Evolutionary conservation across 2,113 vertebrate genomes (phyloP).

Genomic region (Myanophis thanlyinensis): DNA sequence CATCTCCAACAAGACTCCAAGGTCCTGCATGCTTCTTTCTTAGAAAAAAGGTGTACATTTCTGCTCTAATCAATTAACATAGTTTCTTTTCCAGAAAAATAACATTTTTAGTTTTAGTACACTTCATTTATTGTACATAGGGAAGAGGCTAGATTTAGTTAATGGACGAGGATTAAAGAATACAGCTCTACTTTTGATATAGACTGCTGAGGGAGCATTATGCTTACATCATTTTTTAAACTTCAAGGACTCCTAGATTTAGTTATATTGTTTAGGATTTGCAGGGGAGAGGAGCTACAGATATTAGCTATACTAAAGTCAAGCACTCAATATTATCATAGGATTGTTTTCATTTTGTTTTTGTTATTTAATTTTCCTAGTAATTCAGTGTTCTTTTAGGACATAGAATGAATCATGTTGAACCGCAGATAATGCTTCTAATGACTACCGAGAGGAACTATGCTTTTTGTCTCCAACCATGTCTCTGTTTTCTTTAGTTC

Average conservation of each 20-base stretch:
- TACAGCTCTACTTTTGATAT: background rate
- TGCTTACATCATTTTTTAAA: background rate
- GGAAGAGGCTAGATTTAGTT: background rate
- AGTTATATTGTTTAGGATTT: background rate
- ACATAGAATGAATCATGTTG: background rate
- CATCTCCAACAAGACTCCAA: background rate
- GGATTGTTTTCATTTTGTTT: background rate
- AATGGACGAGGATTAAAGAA: background rate
- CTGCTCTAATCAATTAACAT: background rate
- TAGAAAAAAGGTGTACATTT: background rate
- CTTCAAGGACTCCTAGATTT: background rate
- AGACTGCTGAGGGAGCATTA: background rate
- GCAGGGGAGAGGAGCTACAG: background rate
- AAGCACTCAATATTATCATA: background rate
- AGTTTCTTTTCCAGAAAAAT: background rate
- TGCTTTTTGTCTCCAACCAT: background rate
- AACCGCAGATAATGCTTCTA: background rate
- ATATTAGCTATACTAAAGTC: background rate
- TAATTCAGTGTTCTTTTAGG: background rate
- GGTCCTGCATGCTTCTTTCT: background rate
- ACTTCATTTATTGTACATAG: background rate
- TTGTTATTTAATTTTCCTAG: background rate
- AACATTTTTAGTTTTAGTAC: background rate
- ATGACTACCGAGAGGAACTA: background rate
- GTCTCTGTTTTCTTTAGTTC: background rate